Conservation (phyloP, 2,113 vertebrate genomes). For the Conger conger region DNA sequence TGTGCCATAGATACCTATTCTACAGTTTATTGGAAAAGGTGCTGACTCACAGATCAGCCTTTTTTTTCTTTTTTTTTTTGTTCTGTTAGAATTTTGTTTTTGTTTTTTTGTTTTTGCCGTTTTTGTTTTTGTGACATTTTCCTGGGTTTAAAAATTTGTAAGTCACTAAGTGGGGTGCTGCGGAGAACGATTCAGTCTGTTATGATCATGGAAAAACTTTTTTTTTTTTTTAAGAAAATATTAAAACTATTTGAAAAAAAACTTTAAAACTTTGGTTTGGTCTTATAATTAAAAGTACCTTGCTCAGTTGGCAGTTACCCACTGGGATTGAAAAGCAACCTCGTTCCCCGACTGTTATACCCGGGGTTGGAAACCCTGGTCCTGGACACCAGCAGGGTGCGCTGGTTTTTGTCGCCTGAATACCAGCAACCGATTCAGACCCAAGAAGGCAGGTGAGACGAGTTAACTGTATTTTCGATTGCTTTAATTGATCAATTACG, state of each 20-base stretch:
- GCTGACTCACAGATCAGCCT: background rate
- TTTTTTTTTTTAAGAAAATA: slow-evolving; percentile 6
- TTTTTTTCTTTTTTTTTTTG: too few relatives aligned
- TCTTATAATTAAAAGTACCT: background rate
- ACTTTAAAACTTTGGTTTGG: background rate
- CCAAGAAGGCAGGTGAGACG: too few relatives aligned
- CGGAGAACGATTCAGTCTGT: slow-evolving; percentile 2
- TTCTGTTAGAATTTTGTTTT: background rate
- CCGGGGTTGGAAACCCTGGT: too few relatives aligned
- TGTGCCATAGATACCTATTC: slow-evolving; percentile 9
- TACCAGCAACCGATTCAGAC: too few relatives aligned
- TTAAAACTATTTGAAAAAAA: slow-evolving; percentile 4
- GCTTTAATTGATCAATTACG: too few relatives aligned
- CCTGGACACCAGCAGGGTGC: too few relatives aligned
- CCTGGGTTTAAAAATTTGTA: slow-evolving; percentile 2
- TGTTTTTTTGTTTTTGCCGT: too few relatives aligned
- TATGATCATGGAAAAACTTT: background rate
- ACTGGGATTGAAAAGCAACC: background rate
- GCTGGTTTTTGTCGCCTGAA: too few relatives aligned
- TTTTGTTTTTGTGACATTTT: background rate
- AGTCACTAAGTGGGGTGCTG: background rate
- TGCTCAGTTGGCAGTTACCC: background rate
- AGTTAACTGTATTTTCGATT: too few relatives aligned
- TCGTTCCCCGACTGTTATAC: too few relatives aligned
- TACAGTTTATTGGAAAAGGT: background rate